Conservation (phyloP, 2,797 vertebrate genomes). For the Syngnathus rostellatus region DNA sequence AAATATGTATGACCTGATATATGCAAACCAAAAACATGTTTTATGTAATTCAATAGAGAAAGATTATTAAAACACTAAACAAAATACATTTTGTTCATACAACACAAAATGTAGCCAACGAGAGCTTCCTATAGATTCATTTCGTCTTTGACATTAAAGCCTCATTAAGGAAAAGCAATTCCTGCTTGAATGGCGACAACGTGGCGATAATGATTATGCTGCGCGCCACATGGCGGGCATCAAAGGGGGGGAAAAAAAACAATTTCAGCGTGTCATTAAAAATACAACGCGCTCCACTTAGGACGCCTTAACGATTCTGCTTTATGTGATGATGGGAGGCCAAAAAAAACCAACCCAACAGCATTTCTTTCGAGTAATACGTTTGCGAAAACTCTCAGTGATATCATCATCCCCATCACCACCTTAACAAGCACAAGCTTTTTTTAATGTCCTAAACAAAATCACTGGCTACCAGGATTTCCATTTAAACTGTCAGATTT, state of each 20-base stretch:
- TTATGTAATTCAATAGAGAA: no score
- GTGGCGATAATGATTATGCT: not conserved
- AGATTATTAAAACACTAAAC: no score
- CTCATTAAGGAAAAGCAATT: not conserved
- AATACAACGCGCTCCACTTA: conserved; percentile 5
- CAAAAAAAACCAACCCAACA: not conserved
- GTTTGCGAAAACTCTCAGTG: not conserved
- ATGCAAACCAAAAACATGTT: no score
- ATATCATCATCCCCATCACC: not conserved
- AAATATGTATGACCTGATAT: not conserved
- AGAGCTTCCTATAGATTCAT: not conserved
- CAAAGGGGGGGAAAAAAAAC: conserved; percentile 7
- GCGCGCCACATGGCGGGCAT: not conserved
- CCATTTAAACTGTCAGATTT: no score
- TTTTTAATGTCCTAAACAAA: no score
- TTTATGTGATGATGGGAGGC: not conserved
- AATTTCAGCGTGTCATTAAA: conserved; percentile 7
- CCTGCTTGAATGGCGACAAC: not conserved
- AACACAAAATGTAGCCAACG: no score
- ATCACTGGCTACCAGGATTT: no score
- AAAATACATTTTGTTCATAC: no score
- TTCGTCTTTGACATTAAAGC: not conserved
- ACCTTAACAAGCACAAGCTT: no score
- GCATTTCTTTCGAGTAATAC: not conserved
- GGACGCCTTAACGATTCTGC: conserved; percentile 8